phyloP scores from a whole-genome alignment of 2,797 vertebrate genomes.

The Sebastes minor region DNA sequence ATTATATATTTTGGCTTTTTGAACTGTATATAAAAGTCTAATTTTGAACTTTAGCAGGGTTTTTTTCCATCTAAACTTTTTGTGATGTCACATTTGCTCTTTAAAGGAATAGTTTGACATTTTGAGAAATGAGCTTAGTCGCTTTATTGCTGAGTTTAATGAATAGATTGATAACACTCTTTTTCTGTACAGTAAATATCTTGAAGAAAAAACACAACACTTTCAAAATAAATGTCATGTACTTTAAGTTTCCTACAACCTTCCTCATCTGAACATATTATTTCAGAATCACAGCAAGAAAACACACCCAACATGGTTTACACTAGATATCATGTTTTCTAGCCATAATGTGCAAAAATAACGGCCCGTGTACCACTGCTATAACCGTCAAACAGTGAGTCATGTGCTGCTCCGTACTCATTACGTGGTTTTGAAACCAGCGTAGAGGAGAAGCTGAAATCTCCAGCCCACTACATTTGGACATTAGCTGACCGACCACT shows the following conservation, averaged over 20 bases:
- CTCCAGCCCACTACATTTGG: neutral
- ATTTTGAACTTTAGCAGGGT: neutral
- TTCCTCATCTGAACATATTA: neutral
- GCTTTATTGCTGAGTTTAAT: neutral
- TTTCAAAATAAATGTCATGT: neutral
- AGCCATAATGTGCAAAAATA: slow-evolving; percentile 1
- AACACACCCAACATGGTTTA: neutral
- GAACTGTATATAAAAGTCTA: neutral
- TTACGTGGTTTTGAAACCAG: slow-evolving; percentile 26
- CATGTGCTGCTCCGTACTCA: neutral
- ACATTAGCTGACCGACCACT: slow-evolving; percentile 22
- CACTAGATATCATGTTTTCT: neutral
- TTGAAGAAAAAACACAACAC: neutral
- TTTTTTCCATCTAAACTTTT: neutral
- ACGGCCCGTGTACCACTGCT: neutral
- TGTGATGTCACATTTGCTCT: neutral
- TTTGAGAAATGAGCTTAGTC: neutral
- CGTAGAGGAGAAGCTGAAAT: neutral
- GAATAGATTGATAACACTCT: neutral
- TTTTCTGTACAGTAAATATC: neutral
- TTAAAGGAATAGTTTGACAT: neutral
- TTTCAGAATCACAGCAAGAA: neutral
- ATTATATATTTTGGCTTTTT: neutral
- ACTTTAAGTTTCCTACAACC: neutral
- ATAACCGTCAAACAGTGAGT: slow-evolving; percentile 24